Evolutionary conservation across 2,888 invertebrate genomes (phyloP).

Genomic region (Microchrysa polita): DNA sequence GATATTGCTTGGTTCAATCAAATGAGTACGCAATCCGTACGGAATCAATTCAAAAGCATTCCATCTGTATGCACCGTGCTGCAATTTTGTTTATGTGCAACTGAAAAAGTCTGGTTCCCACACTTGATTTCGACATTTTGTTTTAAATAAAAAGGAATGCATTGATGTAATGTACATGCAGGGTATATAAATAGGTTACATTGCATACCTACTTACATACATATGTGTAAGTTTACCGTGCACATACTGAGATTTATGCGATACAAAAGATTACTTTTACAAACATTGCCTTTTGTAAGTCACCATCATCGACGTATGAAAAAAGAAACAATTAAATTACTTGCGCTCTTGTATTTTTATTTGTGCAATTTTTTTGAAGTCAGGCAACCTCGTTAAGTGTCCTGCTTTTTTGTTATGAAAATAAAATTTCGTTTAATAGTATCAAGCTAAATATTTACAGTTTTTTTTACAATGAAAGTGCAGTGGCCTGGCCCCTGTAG

Average conservation of each 20-base stretch:
- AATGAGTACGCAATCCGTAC: neutral
- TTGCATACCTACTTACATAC: too few relatives aligned
- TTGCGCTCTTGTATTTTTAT: slow-evolving; percentile 14
- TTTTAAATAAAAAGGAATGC: neutral
- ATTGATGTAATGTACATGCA: too few relatives aligned
- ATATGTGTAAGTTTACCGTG: neutral
- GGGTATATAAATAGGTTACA: too few relatives aligned
- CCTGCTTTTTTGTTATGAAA: slow-evolving; percentile 6
- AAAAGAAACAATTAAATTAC: neutral
- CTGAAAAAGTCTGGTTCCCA: too few relatives aligned
- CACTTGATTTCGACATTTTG: too few relatives aligned
- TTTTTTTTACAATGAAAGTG: neutral
- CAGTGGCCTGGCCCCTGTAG: neutral
- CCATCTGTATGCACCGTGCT: neutral
- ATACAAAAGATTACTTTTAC: slow-evolving; percentile 9
- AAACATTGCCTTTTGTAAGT: neutral
- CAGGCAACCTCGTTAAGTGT: neutral
- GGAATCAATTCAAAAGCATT: neutral
- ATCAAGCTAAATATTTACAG: slow-evolving; percentile 1
- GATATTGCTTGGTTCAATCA: neutral
- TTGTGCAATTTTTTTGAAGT: slow-evolving; percentile 20
- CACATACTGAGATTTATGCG: slow-evolving; percentile 3
- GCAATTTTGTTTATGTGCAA: too few relatives aligned
- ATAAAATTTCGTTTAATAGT: slow-evolving; percentile 15
- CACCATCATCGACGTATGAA: neutral